Conservation (phyloP, 2,797 vertebrate genomes). For the Gallinago solitaria region DNA sequence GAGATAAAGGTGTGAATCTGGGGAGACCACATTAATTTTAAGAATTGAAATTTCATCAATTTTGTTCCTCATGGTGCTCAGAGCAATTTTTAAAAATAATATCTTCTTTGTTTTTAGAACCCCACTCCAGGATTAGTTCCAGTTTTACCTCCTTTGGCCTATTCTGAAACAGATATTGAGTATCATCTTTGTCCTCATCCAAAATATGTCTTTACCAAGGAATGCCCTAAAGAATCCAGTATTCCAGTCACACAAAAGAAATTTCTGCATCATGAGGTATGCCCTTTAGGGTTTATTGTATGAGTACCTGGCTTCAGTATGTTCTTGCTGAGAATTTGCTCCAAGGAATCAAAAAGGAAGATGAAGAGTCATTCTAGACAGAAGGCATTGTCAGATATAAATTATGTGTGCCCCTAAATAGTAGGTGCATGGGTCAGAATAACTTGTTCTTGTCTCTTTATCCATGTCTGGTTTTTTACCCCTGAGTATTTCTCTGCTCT, state of each 20-base stretch:
- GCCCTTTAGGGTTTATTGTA: background rate
- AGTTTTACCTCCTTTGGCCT: conserved; percentile 79
- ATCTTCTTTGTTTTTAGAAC: conserved; percentile 78
- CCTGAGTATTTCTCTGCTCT: background rate
- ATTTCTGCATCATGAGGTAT: conserved; percentile 82
- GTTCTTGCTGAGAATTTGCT: background rate
- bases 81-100: background rate
- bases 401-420: background rate
- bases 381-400: background rate
- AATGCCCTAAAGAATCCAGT: conserved; percentile 34
- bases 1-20: background rate
- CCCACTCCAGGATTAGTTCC: conserved; percentile 85
- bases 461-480: background rate
- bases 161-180: conserved; percentile 83
- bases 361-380: background rate
- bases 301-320: background rate
- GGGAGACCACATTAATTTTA: background rate
- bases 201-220: conserved; percentile 76
- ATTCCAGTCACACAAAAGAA: conserved; percentile 77
- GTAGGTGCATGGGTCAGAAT: background rate
- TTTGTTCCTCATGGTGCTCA: background rate
- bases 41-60: background rate
- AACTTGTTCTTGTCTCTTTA: background rate
- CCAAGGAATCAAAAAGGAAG: background rate
- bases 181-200: conserved; percentile 88